Evolutionary conservation across 2,113 vertebrate species (phyloP).

Genomic region (Onychostoma macrolepis): DNA sequence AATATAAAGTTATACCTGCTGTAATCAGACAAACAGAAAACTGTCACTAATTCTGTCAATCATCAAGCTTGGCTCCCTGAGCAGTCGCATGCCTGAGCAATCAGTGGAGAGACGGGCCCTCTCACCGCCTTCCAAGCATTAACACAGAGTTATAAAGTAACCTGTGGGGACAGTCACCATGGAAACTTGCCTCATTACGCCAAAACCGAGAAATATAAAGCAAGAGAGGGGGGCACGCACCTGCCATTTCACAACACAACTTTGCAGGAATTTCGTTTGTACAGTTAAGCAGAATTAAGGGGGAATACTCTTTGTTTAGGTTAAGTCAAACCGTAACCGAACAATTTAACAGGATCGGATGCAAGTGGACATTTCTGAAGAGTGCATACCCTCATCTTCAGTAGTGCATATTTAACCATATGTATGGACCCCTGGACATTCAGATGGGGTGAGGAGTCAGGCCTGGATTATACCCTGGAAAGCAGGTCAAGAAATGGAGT

Average conservation of each 20-base stretch:
- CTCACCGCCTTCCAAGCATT: conserved; percentile 69
- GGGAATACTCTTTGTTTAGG: background rate
- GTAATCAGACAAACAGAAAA: conserved; percentile 38
- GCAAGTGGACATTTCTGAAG: background rate
- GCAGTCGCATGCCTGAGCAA: conserved; percentile 59
- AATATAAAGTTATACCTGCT: background rate
- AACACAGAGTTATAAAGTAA: conserved; percentile 75
- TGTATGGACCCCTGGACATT: background rate
- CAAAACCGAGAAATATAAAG: conserved; percentile 63
- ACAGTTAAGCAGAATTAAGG: conserved; percentile 20
- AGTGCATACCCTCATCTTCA: background rate
- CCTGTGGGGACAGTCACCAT: conserved; percentile 74
- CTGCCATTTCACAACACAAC: conserved; percentile 52
- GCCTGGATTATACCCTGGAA: conserved; percentile 1
- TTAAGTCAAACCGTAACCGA: background rate
- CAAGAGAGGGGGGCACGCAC: conserved; percentile 48
- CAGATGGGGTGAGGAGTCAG: background rate
- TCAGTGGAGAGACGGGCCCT: conserved; percentile 52
- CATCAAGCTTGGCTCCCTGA: conserved; percentile 53
- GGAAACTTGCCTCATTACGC: conserved; percentile 73
- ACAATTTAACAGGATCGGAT: background rate
- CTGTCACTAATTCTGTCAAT: conserved; percentile 42
- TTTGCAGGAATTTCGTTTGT: conserved; percentile 40
- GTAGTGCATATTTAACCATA: background rate
- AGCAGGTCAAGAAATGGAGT: background rate